Evolutionary conservation across 2,888 invertebrate genomes (phyloP).

Genomic region (Temnothorax ravouxi): DNA sequence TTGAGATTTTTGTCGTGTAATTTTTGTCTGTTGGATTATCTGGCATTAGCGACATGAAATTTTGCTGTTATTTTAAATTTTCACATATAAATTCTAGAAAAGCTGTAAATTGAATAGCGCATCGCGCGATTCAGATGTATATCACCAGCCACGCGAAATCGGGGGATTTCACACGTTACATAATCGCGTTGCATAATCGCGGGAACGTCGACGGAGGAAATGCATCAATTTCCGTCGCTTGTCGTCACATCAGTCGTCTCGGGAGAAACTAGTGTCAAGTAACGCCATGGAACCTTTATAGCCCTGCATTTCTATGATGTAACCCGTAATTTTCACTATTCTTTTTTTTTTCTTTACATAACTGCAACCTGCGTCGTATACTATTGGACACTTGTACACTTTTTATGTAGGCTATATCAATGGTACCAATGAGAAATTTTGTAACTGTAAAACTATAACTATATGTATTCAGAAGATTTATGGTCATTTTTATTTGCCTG

Average conservation of each 20-base stretch:
- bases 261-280: constrained; percentile 36
- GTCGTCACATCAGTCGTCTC: constrained; percentile 27
- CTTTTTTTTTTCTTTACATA: constrained; percentile 59
- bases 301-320: constrained; percentile 48
- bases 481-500: background rate
- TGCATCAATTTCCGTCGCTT: constrained; percentile 50
- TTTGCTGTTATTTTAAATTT: constrained; percentile 3
- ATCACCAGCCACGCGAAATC: constrained; percentile 9
- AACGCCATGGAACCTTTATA: constrained; percentile 64
- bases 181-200: constrained; percentile 39
- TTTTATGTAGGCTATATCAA: background rate
- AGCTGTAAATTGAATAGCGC: background rate
- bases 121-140: constrained; percentile 1
- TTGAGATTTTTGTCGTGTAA: background rate
- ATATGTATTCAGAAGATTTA: background rate
- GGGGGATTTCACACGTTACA: constrained; percentile 15
- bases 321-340: constrained; percentile 62
- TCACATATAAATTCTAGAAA: constrained; percentile 3
- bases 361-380: constrained; percentile 46
- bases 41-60: background rate
- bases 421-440: background rate
- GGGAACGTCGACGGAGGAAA: constrained; percentile 30
- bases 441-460: background rate
- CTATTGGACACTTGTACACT: background rate
- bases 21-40: constrained; percentile 8